phyloP scores from a whole-genome alignment of 2,113 vertebrate genomes.

The Rhynchopsitta pachyrhyncha region DNA sequence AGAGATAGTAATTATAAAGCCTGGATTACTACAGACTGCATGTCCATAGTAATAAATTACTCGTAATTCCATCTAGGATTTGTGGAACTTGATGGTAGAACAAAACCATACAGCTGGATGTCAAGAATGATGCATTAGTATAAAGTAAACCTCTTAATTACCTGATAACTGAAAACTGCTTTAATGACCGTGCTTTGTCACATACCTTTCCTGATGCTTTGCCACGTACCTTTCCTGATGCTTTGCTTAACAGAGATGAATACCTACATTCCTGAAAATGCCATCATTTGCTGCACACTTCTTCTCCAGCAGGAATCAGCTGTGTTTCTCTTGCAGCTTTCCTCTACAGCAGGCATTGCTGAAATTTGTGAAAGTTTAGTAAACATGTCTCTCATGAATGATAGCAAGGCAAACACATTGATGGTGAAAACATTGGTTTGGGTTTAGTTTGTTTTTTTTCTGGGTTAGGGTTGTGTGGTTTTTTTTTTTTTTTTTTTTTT shows the following conservation, averaged over 20 bases:
- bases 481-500: no score
- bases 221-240: neutral
- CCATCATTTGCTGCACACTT: neutral
- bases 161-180: neutral
- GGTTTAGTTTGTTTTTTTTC: neutral
- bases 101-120: neutral
- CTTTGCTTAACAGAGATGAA: neutral
- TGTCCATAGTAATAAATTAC: neutral
- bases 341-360: neutral
- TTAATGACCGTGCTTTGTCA: neutral
- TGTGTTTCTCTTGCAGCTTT: neutral
- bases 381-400: neutral
- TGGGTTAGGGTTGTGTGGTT: no score
- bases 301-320: neutral
- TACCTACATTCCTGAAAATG: neutral
- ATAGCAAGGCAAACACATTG: neutral
- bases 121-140: neutral
- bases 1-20: neutral
- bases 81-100: neutral
- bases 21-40: neutral
- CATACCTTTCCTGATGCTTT: neutral
- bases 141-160: neutral
- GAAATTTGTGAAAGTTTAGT: neutral
- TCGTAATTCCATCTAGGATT: neutral
- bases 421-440: neutral